A percentile compares a stretch with the other conserved stretches of the same genome.
Conservation (phyloP, 2,888 invertebrate species). For the Deroplatys truncata region DNA sequence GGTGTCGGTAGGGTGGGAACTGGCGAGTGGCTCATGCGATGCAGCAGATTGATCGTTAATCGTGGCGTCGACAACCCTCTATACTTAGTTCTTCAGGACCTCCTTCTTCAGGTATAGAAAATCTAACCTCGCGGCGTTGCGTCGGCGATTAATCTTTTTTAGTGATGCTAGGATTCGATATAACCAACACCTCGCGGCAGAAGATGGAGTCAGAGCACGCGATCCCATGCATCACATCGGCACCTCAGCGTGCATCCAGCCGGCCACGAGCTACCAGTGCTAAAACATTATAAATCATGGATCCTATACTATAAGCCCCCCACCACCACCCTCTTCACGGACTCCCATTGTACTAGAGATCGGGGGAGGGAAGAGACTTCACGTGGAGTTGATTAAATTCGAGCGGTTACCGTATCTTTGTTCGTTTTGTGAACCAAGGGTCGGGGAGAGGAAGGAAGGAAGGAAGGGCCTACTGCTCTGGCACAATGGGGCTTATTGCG, state of each 20-base stretch:
- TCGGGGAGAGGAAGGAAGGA: not conserved
- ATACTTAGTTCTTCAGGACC: not conserved
- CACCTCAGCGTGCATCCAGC: conserved; percentile 1
- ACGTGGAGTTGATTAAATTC: conserved; percentile 4
- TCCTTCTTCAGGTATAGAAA: not conserved
- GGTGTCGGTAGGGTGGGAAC: not conserved
- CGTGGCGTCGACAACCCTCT: not conserved
- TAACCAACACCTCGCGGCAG: conserved; percentile 10
- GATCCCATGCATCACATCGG: conserved; percentile 13
- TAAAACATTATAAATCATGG: not conserved
- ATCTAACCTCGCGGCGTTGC: not conserved
- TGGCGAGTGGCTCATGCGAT: not conserved
- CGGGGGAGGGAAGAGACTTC: not conserved
- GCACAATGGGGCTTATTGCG: not conserved
- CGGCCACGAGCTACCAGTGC: not conserved
- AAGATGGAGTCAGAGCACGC: conserved; percentile 3
- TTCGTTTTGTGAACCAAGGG: not conserved
- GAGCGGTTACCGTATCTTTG: not conserved
- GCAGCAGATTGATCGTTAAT: not conserved
- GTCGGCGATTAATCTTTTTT: conserved; percentile 13
- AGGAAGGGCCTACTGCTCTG: not conserved
- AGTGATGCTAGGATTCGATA: conserved; percentile 13
- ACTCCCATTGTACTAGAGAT: not conserved
- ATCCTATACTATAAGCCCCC: not conserved
- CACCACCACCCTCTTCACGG: not conserved